Base-by-base conservation (phyloP, 2,797 vertebrate species). In the Serranus cabrilla region DNA sequence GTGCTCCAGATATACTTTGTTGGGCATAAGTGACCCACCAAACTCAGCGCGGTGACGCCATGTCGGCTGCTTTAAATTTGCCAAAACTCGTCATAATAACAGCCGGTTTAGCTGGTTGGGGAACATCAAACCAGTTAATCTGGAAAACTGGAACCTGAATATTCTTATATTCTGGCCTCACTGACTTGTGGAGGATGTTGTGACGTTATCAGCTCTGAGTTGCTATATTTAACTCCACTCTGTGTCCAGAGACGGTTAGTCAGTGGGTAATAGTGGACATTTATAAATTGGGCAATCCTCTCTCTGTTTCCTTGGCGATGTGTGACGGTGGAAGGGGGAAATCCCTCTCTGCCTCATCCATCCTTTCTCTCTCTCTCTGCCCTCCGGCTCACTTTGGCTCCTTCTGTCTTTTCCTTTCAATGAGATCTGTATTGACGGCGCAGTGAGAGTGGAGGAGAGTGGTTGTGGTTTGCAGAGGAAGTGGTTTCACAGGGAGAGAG, bases 401-500 rank as follows among this genome's bases (percentile, higher is more conserved):
- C 34, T 3, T 25, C 4, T 34, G 1, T n/a, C 42, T 62, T 55
- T 69, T 46, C 7, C n/a, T 47, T 18, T 34, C 43, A 47, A 64
- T 17, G 47, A 70, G 47, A 40, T 17, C 13, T 56, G 12, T 0
- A 5, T 65, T 20, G n/a, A 58, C 49, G 50, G 20, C n/a, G 21
- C n/a, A 52, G 20, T 7, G 37, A 76, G 11, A 45, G 20, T n/a
- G 65, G 12, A 8, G 18, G 11, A 25, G 17, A 54, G 50, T 45
- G 10, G 42, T 12, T 51, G 57, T 23, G 51, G 60, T 66, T 71
- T 57, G 18, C n/a, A 75, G 13, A 89, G 87, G 76, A 90, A 85
- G 74, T 74, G 85, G 69, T 70, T 88, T 80, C 6, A 45, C 40
- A 3, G 7, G 2, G 23, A 31, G 27, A 31, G 27, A 3, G 27